Evolutionary conservation across 2,888 invertebrate genomes (phyloP), one percentile per base, ranked within the genome.

Genomic region (Hemaris fuciformis): DNA sequence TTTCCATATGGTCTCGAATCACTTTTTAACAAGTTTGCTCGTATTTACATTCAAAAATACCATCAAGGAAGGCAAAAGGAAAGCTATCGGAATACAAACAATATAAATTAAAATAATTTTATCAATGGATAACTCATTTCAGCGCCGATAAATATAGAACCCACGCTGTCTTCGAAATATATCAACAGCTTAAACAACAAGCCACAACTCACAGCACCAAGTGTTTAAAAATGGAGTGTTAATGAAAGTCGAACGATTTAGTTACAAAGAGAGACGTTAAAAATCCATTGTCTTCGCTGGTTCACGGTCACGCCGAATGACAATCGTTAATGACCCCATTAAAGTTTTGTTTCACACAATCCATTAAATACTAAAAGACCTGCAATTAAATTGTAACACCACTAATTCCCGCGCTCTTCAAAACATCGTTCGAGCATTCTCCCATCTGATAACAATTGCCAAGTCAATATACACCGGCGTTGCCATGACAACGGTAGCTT

Each of bases 271-370:
- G 62, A 61, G 56, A 62, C 67, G 70, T 70, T 66, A 71, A 70
- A 70, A 66, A 68, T 58, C 77, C 64, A 79, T 77, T 77, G 77
- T 75, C 61, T 72, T 65, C 43, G 53, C 59, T 53, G 62, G 67
- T 79, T 81, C 77, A 81, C 75, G 80, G 83, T 76, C 79, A 77
- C 72, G 70, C 69, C 67, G 73, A 77, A 76, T 75, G 79, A 81
- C 80, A 83, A 73, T 74, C 80, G 76, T 79, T 86, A 86, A 87
- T 83, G 83, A 82, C 74, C 80, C 73, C 81, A 84, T 85, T 84
- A 85, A 79, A 75, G 79, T 85, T 86, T 82, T 81, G 87, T 84
- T 85, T 84, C 79, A 87, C 86, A 85, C 80, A 73, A 73, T 78
- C 79, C 83, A 85, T 87, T 84, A 83, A 46, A 77, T 77, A 81